Evolutionary conservation across 2,888 invertebrate species (phyloP).

Genomic region (Microchrysa polita): DNA sequence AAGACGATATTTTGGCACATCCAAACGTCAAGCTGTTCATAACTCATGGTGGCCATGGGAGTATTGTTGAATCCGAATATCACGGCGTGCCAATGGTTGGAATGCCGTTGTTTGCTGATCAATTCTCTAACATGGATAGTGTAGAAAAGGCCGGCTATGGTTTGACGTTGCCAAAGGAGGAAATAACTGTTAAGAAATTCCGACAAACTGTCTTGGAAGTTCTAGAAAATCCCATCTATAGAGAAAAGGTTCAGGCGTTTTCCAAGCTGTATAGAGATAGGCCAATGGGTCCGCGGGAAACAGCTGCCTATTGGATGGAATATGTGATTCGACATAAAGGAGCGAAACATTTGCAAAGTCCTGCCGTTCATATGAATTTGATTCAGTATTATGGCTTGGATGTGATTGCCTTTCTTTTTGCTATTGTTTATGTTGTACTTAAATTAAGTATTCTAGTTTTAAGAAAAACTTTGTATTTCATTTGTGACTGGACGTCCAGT

Average conservation of each 20-base stretch:
- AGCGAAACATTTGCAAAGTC: constrained; percentile 66
- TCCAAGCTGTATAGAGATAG: constrained; percentile 67
- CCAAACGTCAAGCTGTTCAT: constrained; percentile 71
- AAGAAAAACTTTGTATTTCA: neutral
- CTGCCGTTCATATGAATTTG: constrained; percentile 64
- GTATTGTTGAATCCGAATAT: constrained; percentile 71
- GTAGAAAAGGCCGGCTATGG: constrained; percentile 55
- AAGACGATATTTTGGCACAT: constrained; percentile 72
- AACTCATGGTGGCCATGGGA: constrained; percentile 74
- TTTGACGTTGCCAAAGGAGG: constrained; percentile 48
- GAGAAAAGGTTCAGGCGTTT: constrained; percentile 60
- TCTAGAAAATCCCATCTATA: constrained; percentile 53
- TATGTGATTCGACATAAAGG: constrained; percentile 68
- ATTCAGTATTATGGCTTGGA: constrained; percentile 65
- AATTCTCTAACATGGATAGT: constrained; percentile 52
- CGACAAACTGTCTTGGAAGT: constrained; percentile 53
- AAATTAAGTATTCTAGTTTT: constrained; percentile 13
- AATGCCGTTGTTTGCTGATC: constrained; percentile 58
- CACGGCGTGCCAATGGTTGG: constrained; percentile 69
- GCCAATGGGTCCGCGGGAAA: constrained; percentile 66
- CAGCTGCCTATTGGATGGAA: constrained; percentile 69
- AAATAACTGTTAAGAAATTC: constrained; percentile 51
- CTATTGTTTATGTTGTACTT: constrained; percentile 17
- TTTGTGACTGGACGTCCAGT: no score
- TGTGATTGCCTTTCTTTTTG: constrained; percentile 54